Conservation (phyloP, 2,888 invertebrate species). For the Norana najaformis region DNA sequence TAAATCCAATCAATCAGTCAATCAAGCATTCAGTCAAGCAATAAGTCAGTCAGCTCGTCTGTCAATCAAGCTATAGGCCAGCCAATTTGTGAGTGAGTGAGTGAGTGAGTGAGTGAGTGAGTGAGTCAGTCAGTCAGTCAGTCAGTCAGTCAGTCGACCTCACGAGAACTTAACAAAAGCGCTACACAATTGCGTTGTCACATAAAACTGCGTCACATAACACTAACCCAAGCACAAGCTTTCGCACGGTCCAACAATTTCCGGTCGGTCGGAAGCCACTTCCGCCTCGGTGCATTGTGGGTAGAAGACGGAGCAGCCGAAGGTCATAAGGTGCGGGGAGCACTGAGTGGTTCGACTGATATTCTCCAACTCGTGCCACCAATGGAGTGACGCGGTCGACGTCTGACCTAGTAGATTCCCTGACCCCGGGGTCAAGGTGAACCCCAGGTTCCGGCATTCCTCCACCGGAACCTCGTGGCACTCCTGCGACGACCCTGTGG, state of each 20-base stretch:
- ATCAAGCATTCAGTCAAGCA: no score
- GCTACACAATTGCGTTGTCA: no score
- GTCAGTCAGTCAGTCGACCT: no score
- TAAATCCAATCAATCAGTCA: no score
- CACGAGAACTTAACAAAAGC: no score
- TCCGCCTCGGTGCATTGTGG: not conserved
- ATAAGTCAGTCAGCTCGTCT: no score
- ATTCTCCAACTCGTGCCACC: not conserved
- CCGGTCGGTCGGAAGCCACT: not conserved
- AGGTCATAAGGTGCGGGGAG: slow-evolving; percentile 18
- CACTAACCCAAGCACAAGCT: not conserved
- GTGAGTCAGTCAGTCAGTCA: no score
- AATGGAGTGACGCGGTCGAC: not conserved
- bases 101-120: no score
- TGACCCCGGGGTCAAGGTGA: not conserved
- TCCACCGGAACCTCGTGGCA: not conserved
- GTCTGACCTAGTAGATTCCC: not conserved
- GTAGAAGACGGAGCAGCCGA: slow-evolving; percentile 2
- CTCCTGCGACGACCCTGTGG: not conserved
- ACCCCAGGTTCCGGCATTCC: not conserved
- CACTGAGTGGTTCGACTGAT: not conserved
- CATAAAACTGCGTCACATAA: no score
- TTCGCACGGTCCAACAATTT: not conserved
- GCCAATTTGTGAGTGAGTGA: no score
- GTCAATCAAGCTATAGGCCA: no score